phyloP scores from a whole-genome alignment of 1,140 invertebrate genomes.

The Drosophila miranda region DNA sequence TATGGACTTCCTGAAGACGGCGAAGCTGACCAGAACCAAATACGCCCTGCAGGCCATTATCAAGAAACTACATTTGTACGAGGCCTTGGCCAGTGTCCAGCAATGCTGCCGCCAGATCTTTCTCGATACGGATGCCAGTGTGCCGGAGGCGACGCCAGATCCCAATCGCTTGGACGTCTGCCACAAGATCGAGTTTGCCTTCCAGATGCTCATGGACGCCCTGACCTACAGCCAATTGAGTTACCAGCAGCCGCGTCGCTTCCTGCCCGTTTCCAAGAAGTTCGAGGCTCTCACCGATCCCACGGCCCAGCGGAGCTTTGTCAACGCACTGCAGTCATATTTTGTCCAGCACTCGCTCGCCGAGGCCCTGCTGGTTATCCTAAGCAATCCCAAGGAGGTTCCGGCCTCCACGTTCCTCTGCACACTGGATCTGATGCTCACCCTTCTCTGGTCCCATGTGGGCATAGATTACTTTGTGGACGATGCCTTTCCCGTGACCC shows the following conservation, averaged over 20 bases:
- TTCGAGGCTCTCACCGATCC: slow-evolving; percentile 90
- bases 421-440: slow-evolving; percentile 62
- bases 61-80: slow-evolving; percentile 93
- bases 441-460: slow-evolving; percentile 54
- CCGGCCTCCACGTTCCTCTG: slow-evolving; percentile 60
- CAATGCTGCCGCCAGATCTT: slow-evolving; percentile 60
- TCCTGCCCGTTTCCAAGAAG: slow-evolving; percentile 91
- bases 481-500: slow-evolving; percentile 70
- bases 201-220: slow-evolving; percentile 74
- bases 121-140: slow-evolving; percentile 11
- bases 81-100: slow-evolving; percentile 85
- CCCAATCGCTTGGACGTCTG: slow-evolving; percentile 13
- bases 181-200: slow-evolving; percentile 59
- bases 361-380: slow-evolving; percentile 66
- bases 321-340: slow-evolving; percentile 81
- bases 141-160: slow-evolving; percentile 14
- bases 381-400: slow-evolving; percentile 64
- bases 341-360: slow-evolving; percentile 63
- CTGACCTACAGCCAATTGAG: slow-evolving; percentile 85
- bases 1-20: slow-evolving; percentile 88
- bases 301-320: slow-evolving; percentile 81
- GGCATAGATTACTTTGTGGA: slow-evolving; percentile 81
- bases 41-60: slow-evolving; percentile 91
- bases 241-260: slow-evolving; percentile 90
- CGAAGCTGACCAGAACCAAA: slow-evolving; percentile 89